Percentiles rank a stretch among this genome's conserved stretches.
Evolutionary conservation across 2,113 vertebrate species (phyloP).

Genomic region (Misgurnus anguillicaudatus): DNA sequence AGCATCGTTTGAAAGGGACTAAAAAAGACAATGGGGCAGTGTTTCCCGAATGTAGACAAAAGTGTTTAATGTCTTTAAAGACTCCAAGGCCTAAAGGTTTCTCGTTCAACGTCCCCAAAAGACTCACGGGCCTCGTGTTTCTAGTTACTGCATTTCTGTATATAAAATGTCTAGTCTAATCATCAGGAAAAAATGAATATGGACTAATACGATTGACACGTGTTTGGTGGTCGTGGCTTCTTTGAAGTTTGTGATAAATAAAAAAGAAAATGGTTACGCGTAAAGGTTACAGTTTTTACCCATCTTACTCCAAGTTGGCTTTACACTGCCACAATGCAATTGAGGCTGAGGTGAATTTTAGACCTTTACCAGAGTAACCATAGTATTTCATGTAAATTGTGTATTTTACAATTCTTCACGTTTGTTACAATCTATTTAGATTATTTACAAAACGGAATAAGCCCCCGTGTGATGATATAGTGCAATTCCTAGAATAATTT

Average conservation of each 20-base stretch:
- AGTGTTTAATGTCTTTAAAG: conserved; percentile 68
- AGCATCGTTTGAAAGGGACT: conserved; percentile 49
- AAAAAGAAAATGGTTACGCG: conserved; percentile 44
- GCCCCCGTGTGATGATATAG: conserved; percentile 45
- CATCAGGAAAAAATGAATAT: conserved; percentile 39
- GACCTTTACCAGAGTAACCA: conserved; percentile 39
- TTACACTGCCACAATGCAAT: conserved; percentile 1
- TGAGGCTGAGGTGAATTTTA: neutral
- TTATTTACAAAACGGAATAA: conserved; percentile 46
- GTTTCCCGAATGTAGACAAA: conserved; percentile 63
- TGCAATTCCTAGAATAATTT: conserved; percentile 45
- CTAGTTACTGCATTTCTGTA: conserved; percentile 59
- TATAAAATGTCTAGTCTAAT: conserved; percentile 63
- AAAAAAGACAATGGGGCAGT: neutral
- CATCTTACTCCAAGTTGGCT: conserved; percentile 16
- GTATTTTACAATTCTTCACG: conserved; percentile 55
- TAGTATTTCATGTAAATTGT: conserved; percentile 57
- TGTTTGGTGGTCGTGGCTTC: conserved; percentile 43
- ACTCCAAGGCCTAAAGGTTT: conserved; percentile 58
- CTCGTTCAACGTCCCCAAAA: neutral
- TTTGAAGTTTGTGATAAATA: conserved; percentile 47
- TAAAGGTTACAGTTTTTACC: conserved; percentile 37
- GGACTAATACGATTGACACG: conserved; percentile 42
- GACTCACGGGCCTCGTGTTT: conserved; percentile 21
- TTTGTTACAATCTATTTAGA: conserved; percentile 52